phyloP scores from a whole-genome alignment of 2,113 vertebrate species.

The Falco punctatus region DNA sequence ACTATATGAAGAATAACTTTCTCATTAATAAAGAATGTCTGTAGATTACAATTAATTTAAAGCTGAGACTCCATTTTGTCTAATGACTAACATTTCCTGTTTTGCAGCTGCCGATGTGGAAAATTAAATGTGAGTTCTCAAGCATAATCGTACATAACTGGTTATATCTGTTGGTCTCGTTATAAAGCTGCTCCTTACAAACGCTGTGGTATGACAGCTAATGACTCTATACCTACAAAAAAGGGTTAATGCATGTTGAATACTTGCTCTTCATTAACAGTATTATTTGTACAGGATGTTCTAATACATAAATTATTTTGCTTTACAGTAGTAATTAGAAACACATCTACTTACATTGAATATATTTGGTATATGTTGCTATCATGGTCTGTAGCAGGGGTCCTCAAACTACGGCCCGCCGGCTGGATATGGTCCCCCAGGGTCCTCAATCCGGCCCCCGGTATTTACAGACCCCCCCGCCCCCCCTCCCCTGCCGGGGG shows the following conservation, averaged over 20 bases:
- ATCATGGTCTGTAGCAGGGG: background rate
- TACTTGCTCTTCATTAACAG: background rate
- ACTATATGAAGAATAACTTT: background rate
- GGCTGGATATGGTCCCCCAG: too few species aligned
- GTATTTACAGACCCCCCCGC: too few species aligned
- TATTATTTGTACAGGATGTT: background rate
- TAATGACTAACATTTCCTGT: background rate
- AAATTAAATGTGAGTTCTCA: background rate
- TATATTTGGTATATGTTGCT: background rate
- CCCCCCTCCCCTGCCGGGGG: too few species aligned
- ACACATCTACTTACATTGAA: background rate
- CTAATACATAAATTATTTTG: background rate
- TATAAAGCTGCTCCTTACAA: background rate
- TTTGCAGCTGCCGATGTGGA: background rate
- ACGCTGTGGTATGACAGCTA: background rate
- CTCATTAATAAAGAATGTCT: background rate
- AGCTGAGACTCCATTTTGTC: background rate
- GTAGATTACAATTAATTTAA: background rate
- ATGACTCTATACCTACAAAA: background rate
- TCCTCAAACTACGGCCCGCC: too few species aligned
- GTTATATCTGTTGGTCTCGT: background rate
- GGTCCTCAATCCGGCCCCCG: too few species aligned
- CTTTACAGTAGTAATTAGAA: background rate
- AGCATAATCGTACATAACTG: background rate
- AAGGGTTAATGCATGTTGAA: background rate